Evolutionary conservation across 2,888 invertebrate genomes (phyloP), one percentile per base, ranked within the genome.

Genomic region (Drosophila birchii): DNA sequence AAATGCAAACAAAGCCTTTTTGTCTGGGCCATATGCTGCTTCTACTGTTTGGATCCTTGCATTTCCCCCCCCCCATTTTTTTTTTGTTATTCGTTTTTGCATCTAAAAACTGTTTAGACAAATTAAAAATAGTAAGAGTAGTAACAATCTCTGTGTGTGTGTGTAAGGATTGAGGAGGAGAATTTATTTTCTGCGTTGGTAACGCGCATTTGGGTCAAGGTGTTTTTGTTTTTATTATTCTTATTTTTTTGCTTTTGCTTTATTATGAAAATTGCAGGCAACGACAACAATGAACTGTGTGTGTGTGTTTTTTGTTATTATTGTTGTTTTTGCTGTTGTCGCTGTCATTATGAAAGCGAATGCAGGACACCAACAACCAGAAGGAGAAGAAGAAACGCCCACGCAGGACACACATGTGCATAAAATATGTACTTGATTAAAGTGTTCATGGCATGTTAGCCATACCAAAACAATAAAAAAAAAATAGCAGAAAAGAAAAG

Each of bases 341-440:
- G 76, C 73, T 85, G 79, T 81, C 75, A 80, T 86, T 82, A 85
- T 85, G 71, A 60, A 78, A 82, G 76, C 78, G 70, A 79, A 79
- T 69, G 77, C 77, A 84, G 80, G 68, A 75, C 75, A 76, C 79
- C 79, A 67, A 44, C 60, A 57, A 66, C 49, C n/a, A n/a, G n/a
- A 76, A 76, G 18, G 14, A 38, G 36, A 26, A 34, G 20, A 26
- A n/a, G n/a, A 20, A 43, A 45, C 57, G 44, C 67, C 59, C 74
- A 57, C 56, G 18, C 57, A 72, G 51, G 51, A 16, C 55, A 56
- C 61, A 58, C 69, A 74, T 73, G 79, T 75, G 75, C 76, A 83
- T 86, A 86, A 80, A 83, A 81, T 83, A 86, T 86, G 86, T 81
- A 81, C 84, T 80, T 79, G 82, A 86, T 86, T 88, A 86, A 78